Base-by-base conservation (phyloP, 2,113 vertebrate genomes). In the Lynx canadensis region DNA sequence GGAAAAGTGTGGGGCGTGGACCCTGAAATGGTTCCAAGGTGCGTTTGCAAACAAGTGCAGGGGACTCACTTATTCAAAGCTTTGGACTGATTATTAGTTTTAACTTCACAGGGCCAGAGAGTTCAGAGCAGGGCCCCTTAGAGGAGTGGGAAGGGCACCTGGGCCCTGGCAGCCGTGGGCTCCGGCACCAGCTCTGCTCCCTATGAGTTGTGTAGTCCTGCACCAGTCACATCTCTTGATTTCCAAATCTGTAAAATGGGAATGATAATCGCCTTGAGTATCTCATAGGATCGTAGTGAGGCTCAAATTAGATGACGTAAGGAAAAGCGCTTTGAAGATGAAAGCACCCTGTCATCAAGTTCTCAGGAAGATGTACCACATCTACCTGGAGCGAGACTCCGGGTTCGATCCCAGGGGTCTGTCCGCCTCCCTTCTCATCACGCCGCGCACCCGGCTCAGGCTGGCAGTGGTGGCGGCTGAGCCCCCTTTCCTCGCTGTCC, bases 271-370 rank as follows among this genome's bases (percentile, higher is more conserved):
- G 52, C 60, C 57, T 36, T 5, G 57, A 90, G 60, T 65, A 7
- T 81, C 45, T 81, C 18, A 23, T 31, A n/a, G 45, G 68, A 79
- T 10, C 10, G 27, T 5, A 33, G 19, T 6, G 52, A 65, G 81
- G 36, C 89, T 94, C 45, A 73, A 8, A 52, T 66, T 38, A 83
- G 36, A 57, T 79, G 89, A 90, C 2, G 48, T 80, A 73, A 91
- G 94, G 23, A 97, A 6, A 93, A 6, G 14, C 50, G 25, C 68
- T 97, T 83, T 66, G 69, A 95, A 74, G 66, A 87, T 16, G 4
- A 71, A 55, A 38, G 27, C 41, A 41, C 14, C 52, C 69, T 68
- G 95, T 79, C 52, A 84, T 87, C 81, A 66, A 2, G 27, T 76
- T 90, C 41, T 88, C 65, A 41, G 76, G 1, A n/a, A 85, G 50